Evolutionary conservation across 1,140 invertebrate species (phyloP).

Genomic region (Drosophila murphyi): DNA sequence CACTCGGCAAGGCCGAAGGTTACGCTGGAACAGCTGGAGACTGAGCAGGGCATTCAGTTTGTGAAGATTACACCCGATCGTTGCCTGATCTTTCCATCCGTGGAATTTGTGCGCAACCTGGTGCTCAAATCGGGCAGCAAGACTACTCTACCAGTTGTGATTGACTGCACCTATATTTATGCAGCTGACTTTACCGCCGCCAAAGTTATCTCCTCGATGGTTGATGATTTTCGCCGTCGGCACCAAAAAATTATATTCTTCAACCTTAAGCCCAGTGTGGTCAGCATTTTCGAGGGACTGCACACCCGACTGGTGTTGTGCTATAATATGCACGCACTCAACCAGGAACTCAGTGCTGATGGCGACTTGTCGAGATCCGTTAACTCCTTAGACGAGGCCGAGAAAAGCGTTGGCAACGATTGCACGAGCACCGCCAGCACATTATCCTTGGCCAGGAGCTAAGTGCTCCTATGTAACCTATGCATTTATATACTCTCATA

Average conservation of each 20-base stretch:
- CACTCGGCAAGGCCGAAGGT: constrained; percentile 95
- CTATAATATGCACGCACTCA: constrained; percentile 89
- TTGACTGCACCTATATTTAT: constrained; percentile 93
- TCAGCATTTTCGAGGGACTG: constrained; percentile 90
- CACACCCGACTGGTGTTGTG: constrained; percentile 89
- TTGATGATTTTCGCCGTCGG: constrained; percentile 89
- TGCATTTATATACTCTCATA: too few species aligned
- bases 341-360: constrained; percentile 86
- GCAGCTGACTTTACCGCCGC: constrained; percentile 93
- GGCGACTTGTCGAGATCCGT: constrained; percentile 33
- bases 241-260: constrained; percentile 91
- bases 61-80: constrained; percentile 93
- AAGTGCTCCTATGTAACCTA: neutral
- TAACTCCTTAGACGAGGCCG: constrained; percentile 51
- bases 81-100: constrained; percentile 94
- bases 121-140: constrained; percentile 91
- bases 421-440: constrained; percentile 67
- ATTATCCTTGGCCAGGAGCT: constrained; percentile 20
- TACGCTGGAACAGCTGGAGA: constrained; percentile 89
- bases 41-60: constrained; percentile 88
- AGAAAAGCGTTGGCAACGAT: constrained; percentile 44
- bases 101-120: constrained; percentile 92
- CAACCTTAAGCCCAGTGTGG: constrained; percentile 92
- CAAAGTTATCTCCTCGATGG: constrained; percentile 89
- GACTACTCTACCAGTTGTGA: constrained; percentile 89